Conservation (phyloP, 2,113 vertebrate species). For the Phaetusa simplex region DNA sequence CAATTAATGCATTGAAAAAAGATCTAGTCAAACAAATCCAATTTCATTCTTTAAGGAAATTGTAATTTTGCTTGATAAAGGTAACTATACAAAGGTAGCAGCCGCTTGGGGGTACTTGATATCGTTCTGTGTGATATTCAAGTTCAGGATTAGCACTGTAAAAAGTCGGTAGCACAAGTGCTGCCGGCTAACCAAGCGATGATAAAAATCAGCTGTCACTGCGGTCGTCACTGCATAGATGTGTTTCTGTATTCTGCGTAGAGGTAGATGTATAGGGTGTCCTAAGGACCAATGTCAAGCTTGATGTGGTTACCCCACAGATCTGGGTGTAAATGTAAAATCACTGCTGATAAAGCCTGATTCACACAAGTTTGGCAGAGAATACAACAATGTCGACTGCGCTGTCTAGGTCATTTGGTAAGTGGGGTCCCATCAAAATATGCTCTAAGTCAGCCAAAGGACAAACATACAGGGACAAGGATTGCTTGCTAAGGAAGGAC, state of each 20-base stretch:
- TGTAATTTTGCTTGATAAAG: neutral
- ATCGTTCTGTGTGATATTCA: neutral
- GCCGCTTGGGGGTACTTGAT: neutral
- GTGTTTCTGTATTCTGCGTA: neutral
- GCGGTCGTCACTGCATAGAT: neutral
- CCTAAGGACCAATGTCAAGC: neutral
- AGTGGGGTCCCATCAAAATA: neutral
- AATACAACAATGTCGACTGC: accelerated
- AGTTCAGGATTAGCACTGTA: neutral
- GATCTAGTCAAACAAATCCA: neutral
- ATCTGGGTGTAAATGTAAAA: neutral
- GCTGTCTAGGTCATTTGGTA: neutral
- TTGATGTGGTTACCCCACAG: neutral
- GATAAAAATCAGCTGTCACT: neutral
- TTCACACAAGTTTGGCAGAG: neutral
- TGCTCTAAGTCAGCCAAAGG: neutral
- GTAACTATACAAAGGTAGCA: neutral
- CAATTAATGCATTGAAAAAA: neutral
- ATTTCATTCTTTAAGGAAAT: neutral
- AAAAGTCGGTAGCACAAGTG: neutral
- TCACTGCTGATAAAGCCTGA: neutral
- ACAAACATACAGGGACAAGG: neutral
- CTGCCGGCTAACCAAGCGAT: neutral
- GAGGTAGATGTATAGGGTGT: neutral
- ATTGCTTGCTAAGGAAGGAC: neutral